Base-by-base conservation (phyloP, 92 coral and sea anemone species). In the Micromussa lordhowensis region DNA sequence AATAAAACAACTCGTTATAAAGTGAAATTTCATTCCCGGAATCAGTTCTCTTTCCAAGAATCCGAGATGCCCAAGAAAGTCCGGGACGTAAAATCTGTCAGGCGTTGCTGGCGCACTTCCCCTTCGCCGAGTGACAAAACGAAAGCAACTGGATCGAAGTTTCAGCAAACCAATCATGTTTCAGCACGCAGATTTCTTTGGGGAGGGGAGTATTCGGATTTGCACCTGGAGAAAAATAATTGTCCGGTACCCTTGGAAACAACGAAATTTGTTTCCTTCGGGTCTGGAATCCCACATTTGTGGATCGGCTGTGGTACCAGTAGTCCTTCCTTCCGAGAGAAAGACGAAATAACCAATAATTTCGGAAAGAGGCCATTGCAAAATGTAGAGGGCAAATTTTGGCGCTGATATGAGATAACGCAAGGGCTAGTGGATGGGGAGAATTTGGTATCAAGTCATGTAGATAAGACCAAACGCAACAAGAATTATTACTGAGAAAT, bases 81-180 rank as follows among this genome's bases (percentile, higher is more conserved):
- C n/a, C 0, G 8, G 29, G 38, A 30, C 1, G 3, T 12, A 22
- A 44, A 82, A 44, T 82, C 85, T 70, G 71, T 16, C 72, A 73
- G 88, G 88, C 80, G 22, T 19, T 11, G 2, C n/a, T 18, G 24
- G 26, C 18, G 35, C 28, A 26, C 28, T 74, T 84, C 73, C 36
- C n/a, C 49, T 58, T 36, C 34, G 32, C 36, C 81, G 81, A 74
- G 78, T 32, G 1, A 1, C 71, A 26, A 66, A 82, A 36, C 31
- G 76, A 82, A 82, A 82, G 85, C 54, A 48, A 82, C 86, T 82
- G 86, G 78, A 35, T 34, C 73, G 72, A 36, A 7, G 3, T 22
- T 73, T 29, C 13, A 12, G 16, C 78, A 21, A 82, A 31, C 86
- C 78, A 82, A 82, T 64, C 58, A 64, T 58, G 61, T 55, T 32